Evolutionary conservation across 2,888 invertebrate species (phyloP).

Genomic region (Ormyrus pomaceus): DNA sequence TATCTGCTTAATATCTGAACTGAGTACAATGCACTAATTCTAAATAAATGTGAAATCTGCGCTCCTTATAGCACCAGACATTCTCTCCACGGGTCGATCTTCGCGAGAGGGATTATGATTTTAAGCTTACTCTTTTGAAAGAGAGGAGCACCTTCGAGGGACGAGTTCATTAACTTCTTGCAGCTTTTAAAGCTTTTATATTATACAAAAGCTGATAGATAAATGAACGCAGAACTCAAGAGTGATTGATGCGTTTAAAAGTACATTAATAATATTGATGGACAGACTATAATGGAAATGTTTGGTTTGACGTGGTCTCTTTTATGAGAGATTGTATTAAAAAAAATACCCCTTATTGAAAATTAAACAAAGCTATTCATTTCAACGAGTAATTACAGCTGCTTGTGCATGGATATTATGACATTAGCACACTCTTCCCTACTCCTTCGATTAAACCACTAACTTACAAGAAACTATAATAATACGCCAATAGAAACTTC

Average conservation of each 20-base stretch:
- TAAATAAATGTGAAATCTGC: no score
- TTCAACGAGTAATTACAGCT: no score
- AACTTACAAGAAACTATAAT: conserved; percentile 51
- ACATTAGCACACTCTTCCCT: not conserved
- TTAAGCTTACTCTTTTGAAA: conserved; percentile 13
- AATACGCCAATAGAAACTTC: conserved; percentile 48
- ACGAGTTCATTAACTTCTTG: conserved; percentile 22
- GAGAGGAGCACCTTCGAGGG: not conserved
- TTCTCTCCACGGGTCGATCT: conserved; percentile 8
- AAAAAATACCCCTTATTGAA: no score
- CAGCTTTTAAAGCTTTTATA: conserved; percentile 1
- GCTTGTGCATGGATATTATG: not conserved
- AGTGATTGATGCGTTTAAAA: conserved; percentile 32
- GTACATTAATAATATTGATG: not conserved
- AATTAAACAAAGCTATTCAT: no score
- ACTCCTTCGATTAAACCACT: conserved; percentile 51
- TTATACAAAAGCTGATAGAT: not conserved
- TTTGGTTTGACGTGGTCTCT: no score
- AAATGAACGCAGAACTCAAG: conserved; percentile 4
- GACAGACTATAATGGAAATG: no score
- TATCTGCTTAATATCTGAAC: no score
- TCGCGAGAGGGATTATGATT: not conserved
- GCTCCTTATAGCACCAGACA: not conserved
- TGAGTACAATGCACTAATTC: no score
- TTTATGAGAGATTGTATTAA: no score